These are phyloP conservation scores for Girardinichthys multiradiatus DNA, from an alignment of 2,113 vertebrate genomes.

Conservation along the genomic window DNA sequence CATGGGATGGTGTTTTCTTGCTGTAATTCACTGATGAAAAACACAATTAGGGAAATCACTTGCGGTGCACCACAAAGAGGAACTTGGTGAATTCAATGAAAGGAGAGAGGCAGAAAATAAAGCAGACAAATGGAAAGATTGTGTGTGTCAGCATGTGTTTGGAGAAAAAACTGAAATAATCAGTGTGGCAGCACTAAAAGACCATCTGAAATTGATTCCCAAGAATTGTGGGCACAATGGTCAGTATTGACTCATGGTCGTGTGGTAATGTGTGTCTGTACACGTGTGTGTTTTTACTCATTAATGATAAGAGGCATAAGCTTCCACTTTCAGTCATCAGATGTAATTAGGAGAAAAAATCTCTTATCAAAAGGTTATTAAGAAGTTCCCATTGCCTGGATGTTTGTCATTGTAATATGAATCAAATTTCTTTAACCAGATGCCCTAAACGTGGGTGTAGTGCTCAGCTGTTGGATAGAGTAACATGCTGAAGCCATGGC, in stretches of 20 bases:
- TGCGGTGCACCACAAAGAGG: slow-evolving; percentile 10
- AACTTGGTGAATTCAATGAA: slow-evolving; percentile 30
- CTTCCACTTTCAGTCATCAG: slow-evolving; percentile 1
- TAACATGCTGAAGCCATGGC: background rate
- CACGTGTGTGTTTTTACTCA: background rate
- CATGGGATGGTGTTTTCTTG: slow-evolving; percentile 21
- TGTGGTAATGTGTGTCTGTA: background rate
- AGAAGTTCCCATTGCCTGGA: background rate
- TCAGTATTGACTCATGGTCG: background rate
- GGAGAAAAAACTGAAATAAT: slow-evolving; percentile 11
- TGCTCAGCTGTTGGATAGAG: background rate
- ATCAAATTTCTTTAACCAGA: background rate
- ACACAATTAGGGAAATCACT: slow-evolving; percentile 57
- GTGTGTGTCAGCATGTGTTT: background rate
- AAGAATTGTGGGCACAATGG: slow-evolving; percentile 10
- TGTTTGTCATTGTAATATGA: background rate
- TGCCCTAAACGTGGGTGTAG: background rate
- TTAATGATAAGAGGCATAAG: background rate
- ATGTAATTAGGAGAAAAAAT: slow-evolving; percentile 9
- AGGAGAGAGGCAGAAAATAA: background rate
- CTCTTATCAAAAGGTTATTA: slow-evolving; percentile 1
- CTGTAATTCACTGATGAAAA: slow-evolving; percentile 45
- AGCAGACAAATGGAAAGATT: background rate
- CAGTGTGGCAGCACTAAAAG: slow-evolving; percentile 6
- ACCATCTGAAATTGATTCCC: slow-evolving; percentile 26